Conservation (phyloP, 1,140 invertebrate genomes). For the Phthorimaea operculella region DNA sequence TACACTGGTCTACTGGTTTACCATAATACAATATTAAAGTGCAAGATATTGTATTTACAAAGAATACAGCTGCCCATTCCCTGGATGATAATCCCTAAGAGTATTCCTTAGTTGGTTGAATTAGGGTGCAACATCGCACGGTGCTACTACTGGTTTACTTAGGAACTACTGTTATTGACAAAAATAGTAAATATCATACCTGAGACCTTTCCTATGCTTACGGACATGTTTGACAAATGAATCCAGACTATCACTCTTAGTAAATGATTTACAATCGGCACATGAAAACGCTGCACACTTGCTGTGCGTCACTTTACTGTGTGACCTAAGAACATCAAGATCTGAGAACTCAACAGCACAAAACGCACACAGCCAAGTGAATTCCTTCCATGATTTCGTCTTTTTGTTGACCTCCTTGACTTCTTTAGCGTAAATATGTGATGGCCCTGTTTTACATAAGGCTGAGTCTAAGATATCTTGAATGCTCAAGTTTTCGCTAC, state of each 20-base stretch:
- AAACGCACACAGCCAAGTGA: constrained; percentile 43
- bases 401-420: constrained; percentile 20
- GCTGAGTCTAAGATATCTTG: constrained; percentile 39
- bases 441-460: constrained; percentile 28
- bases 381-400: constrained; percentile 36
- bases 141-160: no score
- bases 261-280: constrained; percentile 36
- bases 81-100: no score
- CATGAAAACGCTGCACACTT: constrained; percentile 47
- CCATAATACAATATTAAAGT: no score
- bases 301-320: constrained; percentile 36
- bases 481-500: constrained; percentile 30
- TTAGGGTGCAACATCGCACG: no score
- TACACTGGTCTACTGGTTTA: no score
- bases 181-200: constrained; percentile 10
- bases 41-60: no score
- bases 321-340: constrained; percentile 33
- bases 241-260: constrained; percentile 19
- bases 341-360: constrained; percentile 50
- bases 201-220: constrained; percentile 23
- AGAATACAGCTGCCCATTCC: no score
- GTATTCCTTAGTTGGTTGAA: no score
- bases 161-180: constrained; percentile 4
- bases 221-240: constrained; percentile 23
- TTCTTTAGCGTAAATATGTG: constrained; percentile 37